Base-by-base conservation (phyloP, 1,140 invertebrate species). In the Andrena cerasifolii region DNA sequence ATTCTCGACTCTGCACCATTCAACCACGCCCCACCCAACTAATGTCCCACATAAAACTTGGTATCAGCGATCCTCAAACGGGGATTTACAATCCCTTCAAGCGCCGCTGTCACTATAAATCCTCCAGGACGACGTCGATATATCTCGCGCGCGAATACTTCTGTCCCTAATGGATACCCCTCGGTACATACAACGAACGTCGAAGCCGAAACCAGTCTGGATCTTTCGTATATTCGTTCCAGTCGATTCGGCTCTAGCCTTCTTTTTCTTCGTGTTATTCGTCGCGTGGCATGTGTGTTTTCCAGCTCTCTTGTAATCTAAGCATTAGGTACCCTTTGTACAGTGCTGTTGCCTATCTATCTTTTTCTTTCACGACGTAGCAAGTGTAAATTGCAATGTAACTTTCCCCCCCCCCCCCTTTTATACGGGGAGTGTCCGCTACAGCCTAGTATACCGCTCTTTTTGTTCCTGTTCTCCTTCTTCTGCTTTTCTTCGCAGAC, bases 21-120 rank as follows among this genome's bases (percentile, higher is more conserved):
- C 90, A 90, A 85, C 92, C 92, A 93, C 92, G 92, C 92, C 92
- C 90, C 89, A 89, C 88, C 90, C 90, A 89, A 93, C 91, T 93
- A 92, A 93, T 93, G 92, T 92, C 90, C 91, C 89, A 92, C 92
- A 93, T 93, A 93, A 93, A 93, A 93, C 91, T 93, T 92, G 90
- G 91, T 93, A 93, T 93, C 92, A 93, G 92, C 91, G 90, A 93
- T 93, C 91, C 91, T 92, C 92, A 93, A 93, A 93, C 91, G 90
- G 91, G 91, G 92, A 93, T 93, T 93, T 93, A 92, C 92, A 93
- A 93, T 93, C 91, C 91, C 91, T 93, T 92, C 91, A 92, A 93
- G 91, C 91, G 89, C 89, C 88, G 86, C 90, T 91, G 90, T 91
- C 90, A 89, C 90, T 87, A 92, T 92, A 92, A 91, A 92, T 92